Base-by-base conservation (phyloP, 2,888 invertebrate species). In the Tetragonula carbonaria region DNA sequence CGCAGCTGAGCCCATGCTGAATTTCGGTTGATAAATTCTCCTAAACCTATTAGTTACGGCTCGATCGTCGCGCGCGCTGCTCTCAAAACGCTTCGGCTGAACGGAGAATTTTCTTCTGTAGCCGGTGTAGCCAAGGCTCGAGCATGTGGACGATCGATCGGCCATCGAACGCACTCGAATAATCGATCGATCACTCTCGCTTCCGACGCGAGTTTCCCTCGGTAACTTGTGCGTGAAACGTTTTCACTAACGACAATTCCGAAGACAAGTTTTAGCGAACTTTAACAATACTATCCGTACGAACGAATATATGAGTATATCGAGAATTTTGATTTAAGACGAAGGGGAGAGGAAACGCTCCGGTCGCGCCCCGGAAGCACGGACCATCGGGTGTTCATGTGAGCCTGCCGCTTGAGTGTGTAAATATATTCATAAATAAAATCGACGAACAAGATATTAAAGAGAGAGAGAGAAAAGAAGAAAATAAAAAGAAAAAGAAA, bases 331-430 rank as follows among this genome's bases (percentile, higher is more conserved):
- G 8, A 67, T 67, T 23, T 18, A 45, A 28, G 13, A 57, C 57
- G 65, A 23, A 33, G 13, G 33, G 74, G 72, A 65, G 78, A 68
- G 78, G 62, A 74, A 68, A 71, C 14, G 81, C 84, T 87, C 87
- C 88, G 85, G 74, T 75, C 77, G 89, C 87, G 85, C 84, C 74
- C 76, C 72, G 80, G 84, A 78, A 57, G 79, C 85, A 78, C 86
- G 80, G 83, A 85, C 86, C 85, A 82, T 85, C 88, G 88, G 86
- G 86, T 82, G 87, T 86, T 86, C 85, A 81, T 88, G 90, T 77
- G 89, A 91, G 89, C 88, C 87, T 88, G 91, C 84, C 87, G 91
- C 90, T 91, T 87, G 87, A 88, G 79, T 85, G 90, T 92, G 92
- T 92, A 92, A 90, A 92, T 92, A 92, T 84, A 92, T 84, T 84